Evolutionary conservation across 2,113 vertebrate genomes (phyloP).

Genomic region (Stigmatopora nigra): DNA sequence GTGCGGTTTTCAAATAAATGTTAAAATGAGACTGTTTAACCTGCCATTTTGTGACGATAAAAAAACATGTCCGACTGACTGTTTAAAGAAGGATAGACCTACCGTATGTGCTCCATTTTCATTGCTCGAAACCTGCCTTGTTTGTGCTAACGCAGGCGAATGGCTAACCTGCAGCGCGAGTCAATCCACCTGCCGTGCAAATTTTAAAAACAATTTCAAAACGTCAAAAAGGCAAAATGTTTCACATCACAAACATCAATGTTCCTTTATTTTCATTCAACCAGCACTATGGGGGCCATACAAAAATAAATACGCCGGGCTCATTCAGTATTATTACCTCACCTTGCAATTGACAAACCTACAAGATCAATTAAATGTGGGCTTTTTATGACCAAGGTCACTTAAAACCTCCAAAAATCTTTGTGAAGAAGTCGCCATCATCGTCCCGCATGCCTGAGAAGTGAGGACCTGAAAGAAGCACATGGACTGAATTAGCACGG

Average conservation of each 20-base stretch:
- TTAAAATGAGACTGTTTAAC: slow-evolving; percentile 44
- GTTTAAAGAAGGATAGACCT: neutral
- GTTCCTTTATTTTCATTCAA: slow-evolving; percentile 50
- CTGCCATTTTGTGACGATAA: no score
- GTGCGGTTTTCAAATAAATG: slow-evolving; percentile 74
- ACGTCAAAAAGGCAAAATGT: neutral
- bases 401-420: slow-evolving; percentile 65
- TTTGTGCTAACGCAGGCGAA: neutral
- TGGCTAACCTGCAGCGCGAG: neutral
- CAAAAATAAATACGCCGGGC: slow-evolving; percentile 42
- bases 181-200: neutral
- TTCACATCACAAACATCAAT: slow-evolving; percentile 28
- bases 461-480: slow-evolving; percentile 42
- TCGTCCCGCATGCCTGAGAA: slow-evolving; percentile 59
- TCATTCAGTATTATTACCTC: neutral
- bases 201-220: slow-evolving; percentile 2
- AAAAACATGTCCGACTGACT: no score
- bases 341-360: neutral
- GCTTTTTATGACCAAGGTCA: slow-evolving; percentile 15
- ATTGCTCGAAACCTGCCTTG: neutral
- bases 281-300: slow-evolving; percentile 20
- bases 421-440: slow-evolving; percentile 49
- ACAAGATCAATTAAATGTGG: neutral
- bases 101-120: neutral
- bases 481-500: neutral